Base-by-base conservation (phyloP, 2,113 vertebrate genomes). In the Callaeas wilsoni region DNA sequence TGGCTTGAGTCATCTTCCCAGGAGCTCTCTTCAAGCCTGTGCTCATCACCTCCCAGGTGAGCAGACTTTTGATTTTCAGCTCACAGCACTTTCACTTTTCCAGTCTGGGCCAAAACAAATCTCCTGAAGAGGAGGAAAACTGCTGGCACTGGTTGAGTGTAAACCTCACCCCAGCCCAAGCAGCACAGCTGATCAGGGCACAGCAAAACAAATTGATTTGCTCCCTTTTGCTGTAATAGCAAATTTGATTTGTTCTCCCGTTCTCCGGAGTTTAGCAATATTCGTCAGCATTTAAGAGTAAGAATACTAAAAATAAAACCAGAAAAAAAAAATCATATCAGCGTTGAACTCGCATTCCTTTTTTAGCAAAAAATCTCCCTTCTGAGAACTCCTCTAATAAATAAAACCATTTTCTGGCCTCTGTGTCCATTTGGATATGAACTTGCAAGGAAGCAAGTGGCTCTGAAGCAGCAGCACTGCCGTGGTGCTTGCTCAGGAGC, bases 1-100 rank as follows among this genome's bases (percentile, higher is more conserved):
- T 11, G 37, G 11, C 22, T 52, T 93, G 86, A 93, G 35, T 94
- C 92, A 92, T 21, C 76, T 96, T 94, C 94, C 75, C 60, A 70
- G 32, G 27, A 88, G 75, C 10, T 70, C 85, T 77, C 77, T 27
- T 93, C 85, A 90, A 90, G 87, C 75, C 85, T 33, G 10, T 46
- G 26, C 80, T 59, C 64, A 91, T 79, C 39, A 0, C 37, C 55
- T 65, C n/a, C 29, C 69, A 81, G 78, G 81, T 64, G 49, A 96
- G 78, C 2, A 2, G 73, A 19, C 20, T n/a, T 19, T 1, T 32
- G n/a, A 35, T 80, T 63, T 53, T 21, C 42, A 68, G 37, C 57
- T 84, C 52, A 6, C 12, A 13, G 25, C 33, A 52, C 65, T 84
- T 87, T 82, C 41, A 94, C 62, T 47, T 82, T 52, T 52, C 29